Percentiles rank a stretch among this genome's conserved stretches.
Conservation (phyloP, 2,113 vertebrate genomes). For the Salvelinus fontinalis region DNA sequence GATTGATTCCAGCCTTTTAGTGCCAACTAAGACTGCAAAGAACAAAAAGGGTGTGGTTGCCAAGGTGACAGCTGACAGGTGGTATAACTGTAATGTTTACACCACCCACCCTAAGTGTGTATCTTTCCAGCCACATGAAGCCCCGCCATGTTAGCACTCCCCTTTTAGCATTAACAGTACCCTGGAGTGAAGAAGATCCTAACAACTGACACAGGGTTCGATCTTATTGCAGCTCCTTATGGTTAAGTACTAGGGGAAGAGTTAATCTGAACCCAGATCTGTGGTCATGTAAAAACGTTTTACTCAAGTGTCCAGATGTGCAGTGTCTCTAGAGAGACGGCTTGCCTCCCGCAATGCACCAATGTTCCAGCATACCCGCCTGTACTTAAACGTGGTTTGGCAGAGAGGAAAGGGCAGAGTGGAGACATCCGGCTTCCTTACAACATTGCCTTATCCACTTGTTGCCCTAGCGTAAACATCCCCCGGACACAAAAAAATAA, state of each 20-base stretch:
- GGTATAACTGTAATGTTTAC: slow-evolving; percentile 41
- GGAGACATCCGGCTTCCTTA: no score
- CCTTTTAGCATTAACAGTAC: background rate
- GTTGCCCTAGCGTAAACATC: no score
- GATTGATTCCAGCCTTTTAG: slow-evolving; percentile 16
- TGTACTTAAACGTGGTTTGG: no score
- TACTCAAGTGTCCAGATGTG: no score
- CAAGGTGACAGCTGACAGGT: slow-evolving; percentile 57
- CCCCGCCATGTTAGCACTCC: background rate
- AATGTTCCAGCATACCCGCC: no score
- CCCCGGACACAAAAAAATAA: no score
- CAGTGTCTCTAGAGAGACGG: no score
- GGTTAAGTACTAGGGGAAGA: background rate
- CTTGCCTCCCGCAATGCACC: no score
- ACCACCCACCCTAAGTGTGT: slow-evolving; percentile 10
- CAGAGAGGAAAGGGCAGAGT: no score
- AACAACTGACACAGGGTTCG: background rate
- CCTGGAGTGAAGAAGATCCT: background rate
- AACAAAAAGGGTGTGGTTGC: slow-evolving; percentile 34
- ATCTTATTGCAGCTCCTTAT: background rate
- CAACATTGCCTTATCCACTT: no score
- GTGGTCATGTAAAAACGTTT: no score
- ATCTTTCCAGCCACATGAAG: slow-evolving; percentile 53
- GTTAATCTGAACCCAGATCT: background rate
- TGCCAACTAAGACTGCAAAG: background rate